Evolutionary conservation across 2,113 vertebrate species (phyloP), one percentile per base, ranked within the genome.

Genomic region (Alligator mississippiensis): DNA sequence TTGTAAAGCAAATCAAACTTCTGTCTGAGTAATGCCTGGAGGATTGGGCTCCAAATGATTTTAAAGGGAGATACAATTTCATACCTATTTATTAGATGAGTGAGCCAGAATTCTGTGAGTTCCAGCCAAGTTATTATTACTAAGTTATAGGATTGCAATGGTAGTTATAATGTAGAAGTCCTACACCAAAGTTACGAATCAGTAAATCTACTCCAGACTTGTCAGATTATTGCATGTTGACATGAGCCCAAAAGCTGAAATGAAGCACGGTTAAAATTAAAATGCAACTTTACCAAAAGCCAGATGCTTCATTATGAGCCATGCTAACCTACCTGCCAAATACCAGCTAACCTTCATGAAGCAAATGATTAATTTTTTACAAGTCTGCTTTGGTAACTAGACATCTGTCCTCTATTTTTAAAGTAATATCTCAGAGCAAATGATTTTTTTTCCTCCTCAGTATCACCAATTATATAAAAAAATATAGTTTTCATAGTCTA

Each of bases 331-430:
- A 81, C n/a, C 88, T 94, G 95, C 96, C 93, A 92, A 94, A 82
- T 54, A 30, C 89, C 82, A 12, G 95, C 95, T 63, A 83, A 89
- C 96, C 94, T 95, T 91, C 90, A 76, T 72, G 81, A 92, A 94
- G 92, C 77, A 87, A 80, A 80, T 10, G 84, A 94, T 96, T 96
- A 93, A 94, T 92, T 89, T 97, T 97, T 96, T 94, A 95, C 79
- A 93, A 95, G 92, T 91, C 91, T 76, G 83, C 92, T 90, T 90
- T 58, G 25, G 88, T 86, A 90, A 87, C 80, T 54, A 84, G 90
- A 92, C 90, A 87, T 91, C 93, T 82, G 95, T 94, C 87, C 93
- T 95, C 89, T 93, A 28, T 91, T 93, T 94, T 80, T 87, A 83
- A 88, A 89, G 89, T 90, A 90, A 54, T 90, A 78, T 93, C 87